Conservation (phyloP, 2,888 invertebrate genomes). For the Taphrorychus bicolor region DNA sequence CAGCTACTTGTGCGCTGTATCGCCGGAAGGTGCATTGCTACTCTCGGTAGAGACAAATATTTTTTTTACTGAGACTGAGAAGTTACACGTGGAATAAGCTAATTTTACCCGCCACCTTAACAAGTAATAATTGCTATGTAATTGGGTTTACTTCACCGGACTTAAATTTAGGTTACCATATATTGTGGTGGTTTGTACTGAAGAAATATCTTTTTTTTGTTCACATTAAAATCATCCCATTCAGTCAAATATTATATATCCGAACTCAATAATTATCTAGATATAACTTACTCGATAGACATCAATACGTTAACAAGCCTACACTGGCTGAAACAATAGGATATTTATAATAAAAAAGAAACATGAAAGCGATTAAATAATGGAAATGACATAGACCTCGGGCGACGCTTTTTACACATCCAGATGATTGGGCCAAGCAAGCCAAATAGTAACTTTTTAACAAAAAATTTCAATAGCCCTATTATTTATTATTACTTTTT, state of each 20-base stretch:
- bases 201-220: constrained; percentile 49
- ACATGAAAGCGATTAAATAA: background rate
- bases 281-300: constrained; percentile 25
- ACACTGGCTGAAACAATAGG: constrained; percentile 54
- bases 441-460: background rate
- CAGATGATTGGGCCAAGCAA: background rate
- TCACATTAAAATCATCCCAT: constrained; percentile 48
- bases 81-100: constrained; percentile 13
- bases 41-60: constrained; percentile 28
- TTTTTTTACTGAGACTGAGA: constrained; percentile 24
- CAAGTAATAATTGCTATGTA: constrained; percentile 8
- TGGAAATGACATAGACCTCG: background rate
- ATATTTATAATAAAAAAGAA: constrained; percentile 17
- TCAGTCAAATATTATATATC: too few relatives aligned
- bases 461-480: constrained; percentile 47
- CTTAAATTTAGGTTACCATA: constrained; percentile 45
- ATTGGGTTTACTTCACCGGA: constrained; percentile 34
- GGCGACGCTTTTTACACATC: background rate
- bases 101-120: constrained; percentile 38
- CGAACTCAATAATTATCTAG: constrained; percentile 40
- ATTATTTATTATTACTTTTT: constrained; percentile 36
- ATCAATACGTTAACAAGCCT: constrained; percentile 56
- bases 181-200: constrained; percentile 61
- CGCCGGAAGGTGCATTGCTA: constrained; percentile 33
- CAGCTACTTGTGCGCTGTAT: constrained; percentile 25